Conservation (phyloP, 1,140 invertebrate genomes). For the Pogonognathellus flavescens region DNA sequence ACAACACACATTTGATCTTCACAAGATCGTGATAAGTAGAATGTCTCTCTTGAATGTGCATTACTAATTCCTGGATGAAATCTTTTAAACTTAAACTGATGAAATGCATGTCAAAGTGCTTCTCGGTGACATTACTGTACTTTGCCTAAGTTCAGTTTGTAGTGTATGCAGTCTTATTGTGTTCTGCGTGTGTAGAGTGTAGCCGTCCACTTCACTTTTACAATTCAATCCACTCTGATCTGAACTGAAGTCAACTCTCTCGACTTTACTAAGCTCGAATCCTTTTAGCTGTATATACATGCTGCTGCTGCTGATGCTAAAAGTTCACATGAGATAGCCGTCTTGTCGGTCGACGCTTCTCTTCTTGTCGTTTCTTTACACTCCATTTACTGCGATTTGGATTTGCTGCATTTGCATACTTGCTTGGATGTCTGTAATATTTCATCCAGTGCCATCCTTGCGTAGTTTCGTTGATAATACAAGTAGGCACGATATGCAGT, state of each 20-base stretch:
- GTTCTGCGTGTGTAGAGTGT: too few species aligned
- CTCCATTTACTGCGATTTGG: constrained; percentile 54
- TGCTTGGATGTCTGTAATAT: constrained; percentile 36
- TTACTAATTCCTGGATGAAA: too few species aligned
- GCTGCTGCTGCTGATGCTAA: background rate
- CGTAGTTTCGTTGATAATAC: too few species aligned
- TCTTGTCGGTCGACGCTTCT: background rate
- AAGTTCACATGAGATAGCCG: background rate
- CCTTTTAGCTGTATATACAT: background rate
- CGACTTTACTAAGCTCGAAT: background rate
- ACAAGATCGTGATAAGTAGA: background rate
- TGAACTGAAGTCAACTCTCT: background rate
- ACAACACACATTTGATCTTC: too few species aligned
- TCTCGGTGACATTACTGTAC: too few species aligned
- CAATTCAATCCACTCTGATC: background rate
- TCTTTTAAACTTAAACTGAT: too few species aligned
- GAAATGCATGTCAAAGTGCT: too few species aligned
- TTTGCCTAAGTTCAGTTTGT: too few species aligned
- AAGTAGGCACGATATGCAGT: too few species aligned
- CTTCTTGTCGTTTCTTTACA: constrained; percentile 45
- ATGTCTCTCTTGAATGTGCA: background rate
- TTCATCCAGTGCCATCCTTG: constrained; percentile 6
- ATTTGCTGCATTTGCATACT: constrained; percentile 45
- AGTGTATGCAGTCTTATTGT: too few species aligned
- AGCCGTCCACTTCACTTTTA: constrained; percentile 13